Evolutionary conservation across 2,888 invertebrate species (phyloP).

Genomic region (Glyphotaelius pellucidus): DNA sequence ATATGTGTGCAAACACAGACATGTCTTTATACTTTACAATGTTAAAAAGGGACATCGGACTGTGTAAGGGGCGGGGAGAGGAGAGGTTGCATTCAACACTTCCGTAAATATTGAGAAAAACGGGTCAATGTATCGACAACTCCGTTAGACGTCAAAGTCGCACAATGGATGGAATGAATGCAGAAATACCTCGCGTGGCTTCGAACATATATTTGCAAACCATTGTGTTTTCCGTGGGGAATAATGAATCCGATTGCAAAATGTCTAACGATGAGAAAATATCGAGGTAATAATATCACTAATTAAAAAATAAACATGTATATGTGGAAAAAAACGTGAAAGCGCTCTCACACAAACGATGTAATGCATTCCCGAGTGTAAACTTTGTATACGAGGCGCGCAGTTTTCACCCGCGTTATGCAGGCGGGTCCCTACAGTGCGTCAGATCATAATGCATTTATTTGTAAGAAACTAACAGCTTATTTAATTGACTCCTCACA

Average conservation of each 20-base stretch:
- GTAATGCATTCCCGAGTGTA: background rate
- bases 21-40: conserved; percentile 5
- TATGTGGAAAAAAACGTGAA: background rate
- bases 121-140: conserved; percentile 22
- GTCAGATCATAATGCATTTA: too few species aligned
- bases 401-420: background rate
- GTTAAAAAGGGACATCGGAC: conserved; percentile 33
- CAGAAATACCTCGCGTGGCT: conserved; percentile 27
- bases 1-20: conserved; percentile 42
- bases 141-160: background rate
- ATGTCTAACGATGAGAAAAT: background rate
- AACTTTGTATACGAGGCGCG: too few species aligned
- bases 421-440: too few species aligned
- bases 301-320: background rate
- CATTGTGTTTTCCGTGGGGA: background rate
- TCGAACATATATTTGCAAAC: background rate
- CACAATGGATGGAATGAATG: conserved; percentile 8
- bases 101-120: conserved; percentile 31
- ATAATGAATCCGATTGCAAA: background rate
- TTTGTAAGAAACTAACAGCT: too few species aligned
- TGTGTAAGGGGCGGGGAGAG: background rate
- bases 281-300: background rate
- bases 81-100: background rate
- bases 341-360: background rate
- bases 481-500: too few species aligned